These are phyloP conservation scores for Antidorcas marsupialis DNA, from an alignment of 2,113 vertebrate genomes.

Conservation along the genomic window DNA sequence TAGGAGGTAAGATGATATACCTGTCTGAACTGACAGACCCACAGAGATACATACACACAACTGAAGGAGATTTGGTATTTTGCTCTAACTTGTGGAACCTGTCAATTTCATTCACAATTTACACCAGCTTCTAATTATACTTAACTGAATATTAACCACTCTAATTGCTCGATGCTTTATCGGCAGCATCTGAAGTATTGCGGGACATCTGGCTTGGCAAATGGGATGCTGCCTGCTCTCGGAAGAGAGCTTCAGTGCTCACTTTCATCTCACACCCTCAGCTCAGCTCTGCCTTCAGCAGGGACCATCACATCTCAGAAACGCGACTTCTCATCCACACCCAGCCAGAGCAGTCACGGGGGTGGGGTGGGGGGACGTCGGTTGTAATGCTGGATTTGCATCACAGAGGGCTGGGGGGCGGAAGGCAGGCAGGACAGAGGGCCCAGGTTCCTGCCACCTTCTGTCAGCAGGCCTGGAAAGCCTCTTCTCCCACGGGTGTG, in stretches of 20 bases:
- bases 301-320: background rate
- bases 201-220: constrained; percentile 66
- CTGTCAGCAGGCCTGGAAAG: background rate
- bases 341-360: background rate
- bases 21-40: background rate
- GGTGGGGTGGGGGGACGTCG: background rate
- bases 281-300: background rate
- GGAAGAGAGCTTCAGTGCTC: background rate
- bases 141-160: constrained; percentile 69
- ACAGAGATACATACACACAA: background rate
- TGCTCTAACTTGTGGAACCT: constrained; percentile 42
- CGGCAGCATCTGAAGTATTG: constrained; percentile 36
- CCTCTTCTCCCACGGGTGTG: background rate
- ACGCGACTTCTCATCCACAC: background rate
- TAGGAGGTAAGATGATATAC: background rate
- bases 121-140: constrained; percentile 67
- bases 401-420: background rate
- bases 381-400: background rate
- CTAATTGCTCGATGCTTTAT: constrained; percentile 66
- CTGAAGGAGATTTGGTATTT: constrained; percentile 1
- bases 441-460: background rate
- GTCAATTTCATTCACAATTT: constrained; percentile 66
- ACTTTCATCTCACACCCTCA: background rate
- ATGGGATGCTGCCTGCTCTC: constrained; percentile 18
- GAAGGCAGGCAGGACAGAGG: background rate